Conservation (phyloP, 2,113 vertebrate genomes). For the Engystomops pustulosus region DNA sequence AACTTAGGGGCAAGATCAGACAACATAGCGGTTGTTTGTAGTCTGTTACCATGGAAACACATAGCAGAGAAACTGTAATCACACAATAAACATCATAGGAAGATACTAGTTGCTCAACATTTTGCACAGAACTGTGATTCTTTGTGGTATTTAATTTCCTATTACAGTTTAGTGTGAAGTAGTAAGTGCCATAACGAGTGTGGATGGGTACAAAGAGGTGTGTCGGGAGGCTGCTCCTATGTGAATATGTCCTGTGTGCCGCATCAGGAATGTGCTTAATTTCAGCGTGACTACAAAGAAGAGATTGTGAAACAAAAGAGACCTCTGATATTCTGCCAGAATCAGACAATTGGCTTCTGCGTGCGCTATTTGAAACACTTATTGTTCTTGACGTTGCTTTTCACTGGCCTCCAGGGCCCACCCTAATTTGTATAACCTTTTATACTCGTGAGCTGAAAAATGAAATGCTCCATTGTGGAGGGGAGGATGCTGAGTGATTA, state of each 20-base stretch:
- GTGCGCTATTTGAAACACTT: slow-evolving; percentile 44
- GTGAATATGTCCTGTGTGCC: slow-evolving; percentile 20
- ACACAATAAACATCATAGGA: no score
- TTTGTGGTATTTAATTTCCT: not conserved
- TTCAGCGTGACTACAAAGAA: slow-evolving; percentile 28
- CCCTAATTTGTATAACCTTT: slow-evolving; percentile 49
- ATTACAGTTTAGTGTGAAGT: not conserved
- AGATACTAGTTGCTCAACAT: no score
- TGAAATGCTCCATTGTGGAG: slow-evolving; percentile 42
- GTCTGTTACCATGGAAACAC: no score
- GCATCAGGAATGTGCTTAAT: slow-evolving; percentile 37
- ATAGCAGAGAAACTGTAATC: no score
- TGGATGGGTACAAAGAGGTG: slow-evolving; percentile 9
- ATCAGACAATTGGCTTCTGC: slow-evolving; percentile 44
- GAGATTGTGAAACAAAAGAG: slow-evolving; percentile 31
- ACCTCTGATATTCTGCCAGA: slow-evolving; percentile 50
- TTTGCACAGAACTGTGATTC: no score
- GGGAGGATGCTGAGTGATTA: slow-evolving; percentile 27
- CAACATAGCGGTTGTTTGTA: no score
- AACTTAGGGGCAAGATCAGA: no score
- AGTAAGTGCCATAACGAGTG: not conserved
- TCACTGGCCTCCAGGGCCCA: slow-evolving; percentile 43
- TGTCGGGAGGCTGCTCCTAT: slow-evolving; percentile 3
- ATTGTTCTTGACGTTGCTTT: slow-evolving; percentile 52
- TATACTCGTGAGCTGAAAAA: slow-evolving; percentile 25